Conservation (phyloP, 1,140 invertebrate species). For the Rhyzopertha dominica region DNA sequence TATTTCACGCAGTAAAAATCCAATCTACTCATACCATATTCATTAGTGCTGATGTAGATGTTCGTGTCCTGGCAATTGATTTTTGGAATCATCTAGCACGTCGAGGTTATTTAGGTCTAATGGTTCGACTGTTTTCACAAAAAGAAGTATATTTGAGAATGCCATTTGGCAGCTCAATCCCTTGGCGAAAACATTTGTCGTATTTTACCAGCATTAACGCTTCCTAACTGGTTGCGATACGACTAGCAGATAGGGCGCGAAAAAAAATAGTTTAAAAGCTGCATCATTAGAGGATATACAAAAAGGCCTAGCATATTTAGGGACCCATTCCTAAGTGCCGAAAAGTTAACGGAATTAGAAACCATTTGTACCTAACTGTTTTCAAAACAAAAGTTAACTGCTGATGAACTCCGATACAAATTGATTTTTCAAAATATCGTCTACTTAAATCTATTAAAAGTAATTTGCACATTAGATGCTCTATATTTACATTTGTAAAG, state of each 20-base stretch:
- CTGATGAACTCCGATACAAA: too few species aligned
- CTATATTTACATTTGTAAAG: too few species aligned
- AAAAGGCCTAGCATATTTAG: too few species aligned
- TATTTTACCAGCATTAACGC: constrained; percentile 25
- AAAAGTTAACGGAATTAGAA: too few species aligned
- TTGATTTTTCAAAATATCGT: too few species aligned
- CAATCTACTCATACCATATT: constrained; percentile 2
- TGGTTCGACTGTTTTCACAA: constrained; percentile 18
- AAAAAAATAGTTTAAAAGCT: constrained; percentile 8
- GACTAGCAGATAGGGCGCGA: constrained; percentile 4
- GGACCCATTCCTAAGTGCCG: too few species aligned
- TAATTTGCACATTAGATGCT: too few species aligned
- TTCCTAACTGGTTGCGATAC: constrained; percentile 12
- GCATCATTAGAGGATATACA: constrained; percentile 11
- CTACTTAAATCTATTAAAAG: too few species aligned
- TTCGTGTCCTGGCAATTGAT: constrained; percentile 18
- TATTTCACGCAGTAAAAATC: constrained; percentile 5
- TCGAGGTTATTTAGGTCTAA: constrained; percentile 20
- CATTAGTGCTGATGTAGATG: constrained; percentile 13
- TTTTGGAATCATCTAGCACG: constrained; percentile 16
- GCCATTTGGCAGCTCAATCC: constrained; percentile 26
- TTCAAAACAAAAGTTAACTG: too few species aligned
- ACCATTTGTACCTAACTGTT: too few species aligned
- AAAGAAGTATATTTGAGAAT: constrained; percentile 21
- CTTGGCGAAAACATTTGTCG: constrained; percentile 19